Base-by-base conservation (phyloP, 2,797 vertebrate genomes). In the Iguana delicatissima region DNA sequence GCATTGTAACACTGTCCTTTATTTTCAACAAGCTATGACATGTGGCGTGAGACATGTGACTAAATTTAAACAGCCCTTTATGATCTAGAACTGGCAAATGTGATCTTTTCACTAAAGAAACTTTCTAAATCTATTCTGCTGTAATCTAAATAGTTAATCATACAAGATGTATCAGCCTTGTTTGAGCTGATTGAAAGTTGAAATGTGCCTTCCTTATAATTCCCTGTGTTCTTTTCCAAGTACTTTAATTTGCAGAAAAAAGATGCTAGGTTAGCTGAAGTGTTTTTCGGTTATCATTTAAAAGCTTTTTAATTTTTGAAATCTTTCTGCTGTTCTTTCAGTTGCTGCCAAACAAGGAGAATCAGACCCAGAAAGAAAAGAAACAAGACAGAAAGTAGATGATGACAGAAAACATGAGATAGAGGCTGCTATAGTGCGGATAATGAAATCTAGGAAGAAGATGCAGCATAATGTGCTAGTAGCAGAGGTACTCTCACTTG, bases 401-500 rank as follows among this genome's bases (percentile, higher is more conserved):
- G 99, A 99, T 20, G 99, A 99, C 98, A 97, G 99, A 96, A 99
- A 99, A 95, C 99, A 99, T 87, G 98, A 99, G 97, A 99, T 99
- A 93, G 99, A 99, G 97, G 99, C 99, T 94, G 99, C 99, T 96
- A 99, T 99, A 93, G 99, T 99, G 90, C 98, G 99, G 95, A 99
- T 99, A 97, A 99, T 99, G 99, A 99, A 99, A 97, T 99, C 99
- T 42, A 98, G 99, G 92, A 99, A 99, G 98, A 99, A 98, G 97
- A 99, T 99, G 98, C 99, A 99, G 95, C 99, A 99, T 97, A 99
- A 99, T n/a, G 98, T 99, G 94, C 96, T 99, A 96, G 99, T 99
- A 96, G 98, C 99, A 94, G 99, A 99, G 98, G 99, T 99, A 96
- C 52, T 32, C 22, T 76, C 14, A 57, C 29, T 91, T 24, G n/a